Conservation (phyloP, 1,140 invertebrate genomes). For the Diabrotica undecimpunctata region DNA sequence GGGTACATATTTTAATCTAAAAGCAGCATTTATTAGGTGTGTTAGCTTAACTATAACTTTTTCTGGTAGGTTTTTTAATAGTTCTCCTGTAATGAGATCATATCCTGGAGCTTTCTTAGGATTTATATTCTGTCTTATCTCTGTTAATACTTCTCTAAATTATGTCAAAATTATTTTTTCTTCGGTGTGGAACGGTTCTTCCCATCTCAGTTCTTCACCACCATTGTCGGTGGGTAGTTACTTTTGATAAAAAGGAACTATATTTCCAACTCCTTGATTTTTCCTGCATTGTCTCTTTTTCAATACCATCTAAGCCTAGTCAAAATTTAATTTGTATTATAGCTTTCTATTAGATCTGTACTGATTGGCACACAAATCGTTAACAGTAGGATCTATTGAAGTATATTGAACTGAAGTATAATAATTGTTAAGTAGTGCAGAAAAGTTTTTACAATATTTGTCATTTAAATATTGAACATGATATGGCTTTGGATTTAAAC, state of each 20-base stretch:
- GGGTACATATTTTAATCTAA: too few relatives aligned
- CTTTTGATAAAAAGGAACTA: constrained; percentile 12
- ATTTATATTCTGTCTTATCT: too few relatives aligned
- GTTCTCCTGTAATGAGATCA: too few relatives aligned
- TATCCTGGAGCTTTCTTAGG: too few relatives aligned
- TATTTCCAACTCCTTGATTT: constrained; percentile 1
- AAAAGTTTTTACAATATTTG: constrained; percentile 4
- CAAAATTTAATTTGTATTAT: constrained; percentile 19
- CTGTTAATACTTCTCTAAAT: too few relatives aligned
- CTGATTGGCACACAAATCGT: constrained; percentile 17
- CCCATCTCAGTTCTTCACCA: too few relatives aligned
- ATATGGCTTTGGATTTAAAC: constrained; percentile 16
- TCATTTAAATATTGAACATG: constrained; percentile 11
- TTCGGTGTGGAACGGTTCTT: too few relatives aligned
- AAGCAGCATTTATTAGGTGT: too few relatives aligned
- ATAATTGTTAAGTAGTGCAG: background rate
- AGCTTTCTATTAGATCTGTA: constrained; percentile 19
- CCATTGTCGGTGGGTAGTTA: too few relatives aligned
- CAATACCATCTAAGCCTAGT: constrained; percentile 6
- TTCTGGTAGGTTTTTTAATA: too few relatives aligned
- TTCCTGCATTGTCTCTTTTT: constrained; percentile 4
- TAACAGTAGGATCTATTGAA: constrained; percentile 12
- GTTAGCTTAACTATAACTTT: too few relatives aligned
- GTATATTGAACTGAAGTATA: constrained; percentile 4
- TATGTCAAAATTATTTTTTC: too few relatives aligned